Conservation (phyloP, 2,113 vertebrate genomes). For the Spea multiplicata region DNA sequence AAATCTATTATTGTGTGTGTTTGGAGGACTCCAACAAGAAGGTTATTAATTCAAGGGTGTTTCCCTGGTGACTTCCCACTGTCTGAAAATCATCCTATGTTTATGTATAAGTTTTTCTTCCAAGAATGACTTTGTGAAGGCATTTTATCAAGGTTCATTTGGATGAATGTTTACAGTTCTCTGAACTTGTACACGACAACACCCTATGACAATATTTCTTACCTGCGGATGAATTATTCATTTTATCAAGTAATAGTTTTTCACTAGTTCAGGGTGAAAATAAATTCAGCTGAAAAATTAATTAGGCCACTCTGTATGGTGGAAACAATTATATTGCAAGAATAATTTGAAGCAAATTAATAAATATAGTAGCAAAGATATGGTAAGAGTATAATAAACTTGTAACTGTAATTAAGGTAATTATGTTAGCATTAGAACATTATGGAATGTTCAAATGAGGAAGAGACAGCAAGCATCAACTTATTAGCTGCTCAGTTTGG, state of each 20-base stretch:
- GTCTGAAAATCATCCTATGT: conserved; percentile 33
- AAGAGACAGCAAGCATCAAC: no score
- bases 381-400: no score
- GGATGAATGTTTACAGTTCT: conserved; percentile 40
- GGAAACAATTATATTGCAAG: no score
- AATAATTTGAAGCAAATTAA: no score
- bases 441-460: no score
- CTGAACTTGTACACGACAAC: conserved; percentile 36
- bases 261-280: not conserved
- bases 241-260: not conserved
- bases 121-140: conserved; percentile 24
- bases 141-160: conserved; percentile 41
- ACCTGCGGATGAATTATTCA: conserved; percentile 35
- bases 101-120: conserved; percentile 42
- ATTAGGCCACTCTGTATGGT: no score
- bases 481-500: no score
- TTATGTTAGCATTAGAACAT: no score
- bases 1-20: conserved; percentile 43
- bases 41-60: conserved; percentile 44
- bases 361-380: no score
- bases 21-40: conserved; percentile 38
- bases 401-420: no score
- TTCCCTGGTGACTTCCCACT: conserved; percentile 41
- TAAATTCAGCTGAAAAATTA: not conserved
- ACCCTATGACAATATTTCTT: conserved; percentile 21